phyloP scores from a whole-genome alignment of 2,888 invertebrate genomes.

The Pristionchus entomophagus region DNA sequence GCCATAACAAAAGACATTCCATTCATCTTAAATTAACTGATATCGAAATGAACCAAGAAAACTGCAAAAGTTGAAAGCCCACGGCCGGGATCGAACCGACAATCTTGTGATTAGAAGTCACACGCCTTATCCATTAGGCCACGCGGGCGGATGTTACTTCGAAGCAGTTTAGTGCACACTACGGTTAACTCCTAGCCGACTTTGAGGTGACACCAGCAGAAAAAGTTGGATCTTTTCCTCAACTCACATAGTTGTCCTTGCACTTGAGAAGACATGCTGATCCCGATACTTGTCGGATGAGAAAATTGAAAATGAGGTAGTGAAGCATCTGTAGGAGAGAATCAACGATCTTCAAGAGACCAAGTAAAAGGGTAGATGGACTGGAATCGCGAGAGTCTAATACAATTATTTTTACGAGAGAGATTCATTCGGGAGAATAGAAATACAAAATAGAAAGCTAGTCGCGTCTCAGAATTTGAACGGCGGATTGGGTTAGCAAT shows the following conservation, averaged over 20 bases:
- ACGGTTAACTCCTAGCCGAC: not conserved
- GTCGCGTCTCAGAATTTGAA: conserved; percentile 19
- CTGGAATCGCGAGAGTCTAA: conserved; percentile 8
- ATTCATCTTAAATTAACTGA: not conserved
- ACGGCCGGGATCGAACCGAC: conserved; percentile 68
- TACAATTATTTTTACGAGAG: conserved; percentile 25
- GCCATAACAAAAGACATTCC: conserved; percentile 46
- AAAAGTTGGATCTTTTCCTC: not conserved
- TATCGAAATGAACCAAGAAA: not conserved
- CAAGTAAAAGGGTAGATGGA: not conserved
- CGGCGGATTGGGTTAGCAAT: conserved; percentile 34
- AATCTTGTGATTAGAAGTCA: conserved; percentile 74
- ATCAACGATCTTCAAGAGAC: not conserved
- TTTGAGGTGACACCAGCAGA: not conserved
- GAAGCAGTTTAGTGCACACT: not conserved
- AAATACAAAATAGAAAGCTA: not conserved
- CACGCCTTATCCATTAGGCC: conserved; percentile 75
- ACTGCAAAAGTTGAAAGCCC: conserved; percentile 29
- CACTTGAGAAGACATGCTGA: conserved; percentile 42
- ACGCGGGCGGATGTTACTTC: conserved; percentile 50
- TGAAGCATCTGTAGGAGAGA: conserved; percentile 1
- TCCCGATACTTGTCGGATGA: not conserved
- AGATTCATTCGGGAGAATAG: not conserved
- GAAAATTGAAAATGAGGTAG: not conserved
- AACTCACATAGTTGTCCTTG: conserved; percentile 47